Conservation (phyloP, 2,888 invertebrate genomes). For the Eulithis prunata region DNA sequence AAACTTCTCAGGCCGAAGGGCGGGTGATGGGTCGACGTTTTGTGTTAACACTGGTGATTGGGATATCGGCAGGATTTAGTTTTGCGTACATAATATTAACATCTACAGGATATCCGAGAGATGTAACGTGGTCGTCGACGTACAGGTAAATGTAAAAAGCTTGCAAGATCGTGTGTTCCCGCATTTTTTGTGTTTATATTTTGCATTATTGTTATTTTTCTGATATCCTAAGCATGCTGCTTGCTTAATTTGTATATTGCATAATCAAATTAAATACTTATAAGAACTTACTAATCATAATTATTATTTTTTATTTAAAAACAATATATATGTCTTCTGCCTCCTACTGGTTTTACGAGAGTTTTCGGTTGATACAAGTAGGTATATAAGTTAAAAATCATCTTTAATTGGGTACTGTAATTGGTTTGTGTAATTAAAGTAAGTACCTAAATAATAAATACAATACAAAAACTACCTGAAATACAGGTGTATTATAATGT, state of each 20-base stretch:
- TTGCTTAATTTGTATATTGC: slow-evolving; percentile 12
- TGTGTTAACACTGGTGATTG: slow-evolving; percentile 88
- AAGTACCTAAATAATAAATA: too few species aligned
- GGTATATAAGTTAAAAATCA: too few species aligned
- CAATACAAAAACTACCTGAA: too few species aligned
- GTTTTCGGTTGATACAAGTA: too few species aligned
- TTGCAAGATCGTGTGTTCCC: slow-evolving; percentile 47
- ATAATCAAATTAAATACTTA: neutral
- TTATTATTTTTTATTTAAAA: too few species aligned
- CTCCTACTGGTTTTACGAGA: too few species aligned
- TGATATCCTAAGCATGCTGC: slow-evolving; percentile 23
- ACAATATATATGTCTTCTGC: too few species aligned
- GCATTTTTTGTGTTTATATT: slow-evolving; percentile 21
- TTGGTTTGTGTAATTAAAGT: too few species aligned
- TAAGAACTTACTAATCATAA: too few species aligned
- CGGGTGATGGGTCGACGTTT: slow-evolving; percentile 87
- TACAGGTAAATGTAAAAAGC: slow-evolving; percentile 76
- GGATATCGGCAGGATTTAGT: slow-evolving; percentile 90
- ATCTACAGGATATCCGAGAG: slow-evolving; percentile 80
- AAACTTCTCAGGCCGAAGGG: slow-evolving; percentile 73
- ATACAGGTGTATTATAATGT: too few species aligned
- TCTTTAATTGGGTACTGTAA: too few species aligned
- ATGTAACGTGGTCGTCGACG: slow-evolving; percentile 69
- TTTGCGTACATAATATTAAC: slow-evolving; percentile 89
- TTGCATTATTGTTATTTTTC: slow-evolving; percentile 18